phyloP scores from a whole-genome alignment of 1,140 invertebrate species.

The Bombus pascuorum region DNA sequence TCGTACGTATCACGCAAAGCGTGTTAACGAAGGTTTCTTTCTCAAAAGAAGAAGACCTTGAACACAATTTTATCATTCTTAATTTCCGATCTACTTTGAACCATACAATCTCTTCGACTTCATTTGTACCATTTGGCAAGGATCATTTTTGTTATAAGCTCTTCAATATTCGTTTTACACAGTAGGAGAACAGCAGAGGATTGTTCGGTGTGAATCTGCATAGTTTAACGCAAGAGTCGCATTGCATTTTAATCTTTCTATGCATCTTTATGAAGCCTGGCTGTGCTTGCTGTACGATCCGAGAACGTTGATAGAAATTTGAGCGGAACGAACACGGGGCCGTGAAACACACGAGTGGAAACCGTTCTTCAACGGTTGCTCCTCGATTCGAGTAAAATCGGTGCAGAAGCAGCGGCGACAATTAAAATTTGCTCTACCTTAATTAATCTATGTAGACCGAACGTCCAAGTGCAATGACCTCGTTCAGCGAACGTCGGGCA shows the following conservation, averaged over 20 bases:
- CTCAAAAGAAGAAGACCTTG: no score
- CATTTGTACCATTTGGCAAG: no score
- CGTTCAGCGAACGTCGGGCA: background rate
- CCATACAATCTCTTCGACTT: no score
- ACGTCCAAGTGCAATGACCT: background rate
- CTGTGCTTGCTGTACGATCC: background rate
- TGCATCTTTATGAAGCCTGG: slow-evolving; percentile 20
- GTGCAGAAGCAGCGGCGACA: background rate
- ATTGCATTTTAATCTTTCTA: slow-evolving; percentile 18
- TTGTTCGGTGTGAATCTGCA: background rate
- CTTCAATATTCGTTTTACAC: background rate
- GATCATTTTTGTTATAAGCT: background rate
- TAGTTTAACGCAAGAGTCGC: background rate
- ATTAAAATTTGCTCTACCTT: background rate
- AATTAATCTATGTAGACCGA: background rate
- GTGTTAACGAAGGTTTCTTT: background rate
- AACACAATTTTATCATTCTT: no score
- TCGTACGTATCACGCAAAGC: slow-evolving; percentile 84
- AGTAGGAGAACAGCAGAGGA: background rate
- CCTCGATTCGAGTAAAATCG: background rate
- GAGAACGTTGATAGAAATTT: background rate
- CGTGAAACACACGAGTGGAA: no score
- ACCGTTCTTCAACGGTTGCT: no score
- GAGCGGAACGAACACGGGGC: background rate
- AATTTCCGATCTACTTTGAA: no score